Evolutionary conservation across 1,140 invertebrate species (phyloP).

Genomic region (Tetranychus urticae): DNA sequence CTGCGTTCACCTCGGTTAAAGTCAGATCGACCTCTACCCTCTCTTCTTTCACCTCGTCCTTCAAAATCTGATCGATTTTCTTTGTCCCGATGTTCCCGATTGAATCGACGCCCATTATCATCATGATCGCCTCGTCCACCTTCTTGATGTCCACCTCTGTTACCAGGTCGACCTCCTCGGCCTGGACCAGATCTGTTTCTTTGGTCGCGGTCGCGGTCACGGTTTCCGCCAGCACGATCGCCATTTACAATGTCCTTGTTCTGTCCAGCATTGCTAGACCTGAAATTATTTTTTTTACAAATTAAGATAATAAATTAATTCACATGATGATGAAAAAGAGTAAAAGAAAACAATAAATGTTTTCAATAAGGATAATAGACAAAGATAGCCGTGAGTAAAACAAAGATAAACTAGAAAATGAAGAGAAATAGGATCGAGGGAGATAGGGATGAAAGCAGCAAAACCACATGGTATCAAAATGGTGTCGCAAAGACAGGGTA

Average conservation of each 20-base stretch:
- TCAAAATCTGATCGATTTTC: neutral
- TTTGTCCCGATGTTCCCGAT: neutral
- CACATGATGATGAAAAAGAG: neutral
- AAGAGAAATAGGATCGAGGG: too few relatives aligned
- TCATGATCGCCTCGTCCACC: constrained; percentile 6
- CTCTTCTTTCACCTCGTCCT: neutral
- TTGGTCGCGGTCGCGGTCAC: neutral
- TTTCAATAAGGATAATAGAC: too few relatives aligned
- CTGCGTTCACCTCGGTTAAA: neutral
- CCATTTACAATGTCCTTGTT: neutral
- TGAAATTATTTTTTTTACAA: neutral
- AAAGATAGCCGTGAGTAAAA: too few relatives aligned
- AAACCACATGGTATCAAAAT: too few relatives aligned
- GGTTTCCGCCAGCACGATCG: neutral
- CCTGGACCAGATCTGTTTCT: neutral
- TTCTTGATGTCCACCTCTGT: constrained; percentile 39
- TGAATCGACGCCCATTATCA: neutral
- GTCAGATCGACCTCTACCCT: neutral
- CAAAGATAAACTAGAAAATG: too few relatives aligned
- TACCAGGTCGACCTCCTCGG: constrained; percentile 18
- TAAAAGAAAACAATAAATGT: neutral
- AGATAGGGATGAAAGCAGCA: too few relatives aligned
- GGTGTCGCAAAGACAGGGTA: too few relatives aligned
- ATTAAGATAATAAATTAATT: neutral
- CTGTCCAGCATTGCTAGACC: neutral